These are phyloP conservation scores for Acleris cristana DNA, from an alignment of 2,888 invertebrate genomes.

Conservation along the genomic window DNA sequence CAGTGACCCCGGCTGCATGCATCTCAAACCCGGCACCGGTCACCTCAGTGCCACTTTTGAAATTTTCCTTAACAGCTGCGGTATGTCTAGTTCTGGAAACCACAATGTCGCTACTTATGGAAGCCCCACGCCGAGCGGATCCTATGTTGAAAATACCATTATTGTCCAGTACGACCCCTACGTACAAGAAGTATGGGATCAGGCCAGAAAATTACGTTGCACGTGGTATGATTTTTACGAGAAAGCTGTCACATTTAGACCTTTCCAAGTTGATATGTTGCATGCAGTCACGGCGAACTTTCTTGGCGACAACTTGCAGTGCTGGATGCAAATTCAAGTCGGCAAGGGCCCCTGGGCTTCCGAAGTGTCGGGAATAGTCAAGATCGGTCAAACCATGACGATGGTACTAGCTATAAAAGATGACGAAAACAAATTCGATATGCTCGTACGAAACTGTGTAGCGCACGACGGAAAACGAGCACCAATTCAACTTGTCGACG, in stretches of 20 bases:
- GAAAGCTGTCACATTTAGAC: slow-evolving; percentile 96
- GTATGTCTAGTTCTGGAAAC: slow-evolving; percentile 96
- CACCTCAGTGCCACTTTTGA: slow-evolving; percentile 96
- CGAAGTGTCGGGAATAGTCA: slow-evolving; percentile 97
- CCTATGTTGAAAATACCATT: slow-evolving; percentile 97
- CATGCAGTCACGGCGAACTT: slow-evolving; percentile 98
- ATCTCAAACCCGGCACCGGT: slow-evolving; percentile 95
- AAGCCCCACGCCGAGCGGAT: slow-evolving; percentile 95
- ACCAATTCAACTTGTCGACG: slow-evolving; percentile 96
- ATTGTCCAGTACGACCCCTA: slow-evolving; percentile 97
- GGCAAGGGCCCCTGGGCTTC: slow-evolving; percentile 99
- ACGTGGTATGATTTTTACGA: slow-evolving; percentile 99
- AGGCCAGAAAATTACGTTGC: slow-evolving; percentile 94
- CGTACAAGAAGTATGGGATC: slow-evolving; percentile 98
- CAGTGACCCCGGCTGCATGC: slow-evolving; percentile 95
- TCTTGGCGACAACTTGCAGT: slow-evolving; percentile 96
- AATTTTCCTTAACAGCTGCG: slow-evolving; percentile 96
- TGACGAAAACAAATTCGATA: slow-evolving; percentile 97
- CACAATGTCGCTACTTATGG: slow-evolving; percentile 93
- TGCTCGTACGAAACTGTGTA: slow-evolving; percentile 96
- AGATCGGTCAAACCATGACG: slow-evolving; percentile 98
- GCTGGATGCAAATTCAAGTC: slow-evolving; percentile 99
- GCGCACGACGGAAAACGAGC: slow-evolving; percentile 97
- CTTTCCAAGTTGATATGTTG: slow-evolving; percentile 97
- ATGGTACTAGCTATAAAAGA: slow-evolving; percentile 98